Conservation (phyloP, 2,888 invertebrate species). For the Chironomus riparius region DNA sequence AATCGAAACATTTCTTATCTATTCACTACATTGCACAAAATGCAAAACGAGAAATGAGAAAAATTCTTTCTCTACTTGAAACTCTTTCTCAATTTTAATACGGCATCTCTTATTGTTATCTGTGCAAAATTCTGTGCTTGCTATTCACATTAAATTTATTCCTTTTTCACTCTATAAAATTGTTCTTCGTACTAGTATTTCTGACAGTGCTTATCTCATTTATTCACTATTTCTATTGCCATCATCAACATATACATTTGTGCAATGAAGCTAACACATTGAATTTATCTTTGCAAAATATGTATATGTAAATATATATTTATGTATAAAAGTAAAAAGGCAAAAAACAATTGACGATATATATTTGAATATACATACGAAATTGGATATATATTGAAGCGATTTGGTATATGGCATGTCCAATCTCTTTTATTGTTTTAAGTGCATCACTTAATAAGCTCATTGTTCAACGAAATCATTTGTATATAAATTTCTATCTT, state of each 20-base stretch:
- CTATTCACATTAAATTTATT: conserved; percentile 23
- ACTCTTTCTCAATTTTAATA: not conserved
- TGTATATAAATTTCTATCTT: not conserved
- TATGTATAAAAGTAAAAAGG: not conserved
- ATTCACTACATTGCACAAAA: conserved; percentile 24
- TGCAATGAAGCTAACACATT: not conserved
- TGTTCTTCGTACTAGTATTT: not conserved
- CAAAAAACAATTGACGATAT: not conserved
- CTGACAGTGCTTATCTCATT: not conserved
- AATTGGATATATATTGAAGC: not conserved
- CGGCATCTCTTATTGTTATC: conserved; percentile 2
- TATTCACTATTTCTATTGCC: not conserved
- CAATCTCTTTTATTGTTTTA: not conserved
- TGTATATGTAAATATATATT: not conserved
- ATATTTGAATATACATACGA: not conserved
- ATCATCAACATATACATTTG: not conserved
- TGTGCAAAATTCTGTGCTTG: conserved; percentile 7
- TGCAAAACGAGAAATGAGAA: conserved; percentile 25
- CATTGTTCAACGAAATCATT: not conserved
- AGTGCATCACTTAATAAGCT: not conserved
- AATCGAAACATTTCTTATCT: conserved; percentile 26
- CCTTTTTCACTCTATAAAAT: conserved; percentile 19
- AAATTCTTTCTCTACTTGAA: conserved; percentile 7
- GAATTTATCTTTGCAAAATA: not conserved
- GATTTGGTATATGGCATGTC: not conserved